Evolutionary conservation across 92 coral and sea anemone genomes (phyloP).

Genomic region (Bergia sp.): DNA sequence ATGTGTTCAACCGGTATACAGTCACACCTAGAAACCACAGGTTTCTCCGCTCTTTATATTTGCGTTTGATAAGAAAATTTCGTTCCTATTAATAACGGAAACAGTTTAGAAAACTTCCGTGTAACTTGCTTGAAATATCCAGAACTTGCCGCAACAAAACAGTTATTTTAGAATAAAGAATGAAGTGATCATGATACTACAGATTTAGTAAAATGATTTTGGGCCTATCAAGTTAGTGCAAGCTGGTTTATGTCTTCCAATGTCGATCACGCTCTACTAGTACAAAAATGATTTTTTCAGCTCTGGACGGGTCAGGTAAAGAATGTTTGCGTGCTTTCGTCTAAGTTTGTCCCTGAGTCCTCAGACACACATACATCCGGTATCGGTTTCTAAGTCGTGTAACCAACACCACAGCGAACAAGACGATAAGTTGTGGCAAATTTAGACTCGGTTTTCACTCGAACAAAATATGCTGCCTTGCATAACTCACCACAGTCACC

Average conservation of each 20-base stretch:
- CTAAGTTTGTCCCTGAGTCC: neutral
- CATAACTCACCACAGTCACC: neutral
- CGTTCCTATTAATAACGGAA: neutral
- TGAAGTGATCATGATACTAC: neutral
- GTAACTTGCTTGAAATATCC: neutral
- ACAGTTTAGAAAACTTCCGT: neutral
- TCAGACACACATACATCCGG: slow-evolving; percentile 41
- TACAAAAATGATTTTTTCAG: neutral
- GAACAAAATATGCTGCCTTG: neutral
- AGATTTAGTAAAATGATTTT: too few relatives aligned
- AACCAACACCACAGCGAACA: slow-evolving; percentile 23
- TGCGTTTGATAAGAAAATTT: neutral
- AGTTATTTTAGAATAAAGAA: neutral
- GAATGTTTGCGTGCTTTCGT: slow-evolving; percentile 34
- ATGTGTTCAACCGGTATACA: too few relatives aligned
- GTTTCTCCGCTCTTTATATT: too few relatives aligned
- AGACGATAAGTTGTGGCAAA: slow-evolving; percentile 15
- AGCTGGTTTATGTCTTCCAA: neutral
- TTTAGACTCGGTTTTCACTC: neutral
- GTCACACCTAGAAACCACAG: too few relatives aligned
- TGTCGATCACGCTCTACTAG: neutral
- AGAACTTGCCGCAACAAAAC: neutral
- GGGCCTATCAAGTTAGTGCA: neutral
- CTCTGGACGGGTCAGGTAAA: slow-evolving; percentile 22
- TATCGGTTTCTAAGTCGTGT: slow-evolving; percentile 40